Evolutionary conservation across 2,888 invertebrate species (phyloP), one percentile per base, ranked within the genome.

Genomic region (Aphodius sticticus): DNA sequence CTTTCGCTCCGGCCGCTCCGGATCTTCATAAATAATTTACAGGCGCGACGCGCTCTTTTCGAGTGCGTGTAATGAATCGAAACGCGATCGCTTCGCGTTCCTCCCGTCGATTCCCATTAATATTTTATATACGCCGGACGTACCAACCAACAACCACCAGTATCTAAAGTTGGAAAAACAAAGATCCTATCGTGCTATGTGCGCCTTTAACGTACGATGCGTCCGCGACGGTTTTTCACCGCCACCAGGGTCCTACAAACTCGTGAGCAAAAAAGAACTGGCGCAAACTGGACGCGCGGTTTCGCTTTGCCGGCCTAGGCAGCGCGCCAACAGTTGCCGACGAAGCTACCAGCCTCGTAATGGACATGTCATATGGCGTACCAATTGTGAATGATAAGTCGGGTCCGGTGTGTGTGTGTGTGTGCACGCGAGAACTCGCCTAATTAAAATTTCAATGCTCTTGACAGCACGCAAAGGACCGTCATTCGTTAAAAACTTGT

Each of bases 361-460:
- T 74, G 74, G 74, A 74, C 74, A 74, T 74, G 74, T 74, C 74
- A 74, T 74, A n/a, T 36, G 74, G 37, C 35, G 71, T 36, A 35
- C 74, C 74, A 74, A 74, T 37, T 37, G 74, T 74, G 74, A 74
- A 74, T 74, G 37, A 74, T 70, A 70, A 70, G 70, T n/a, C 14
- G 74, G 37, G 35, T 16, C 35, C 35, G 76, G 38, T n/a, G 38
- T 9, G 36, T 36, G 16, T 6, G n/a, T 53, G 38, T n/a, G 38
- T 9, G 36, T 36, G 16, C 16, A n/a, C 76, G 76, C 35, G 38
- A 15, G 16, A 76, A 76, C 76, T 16, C n/a, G 26, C 35, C 69
- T 77, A 69, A 77, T 77, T 77, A 77, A 77, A 77, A 77, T 77
- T 77, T 77, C 77, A 77, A 69, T 69, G 26, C 69, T 14, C 38